Percentiles rank a stretch among this genome's conserved stretches.
Evolutionary conservation across 2,888 invertebrate species (phyloP).

Genomic region (Eulithis testata): DNA sequence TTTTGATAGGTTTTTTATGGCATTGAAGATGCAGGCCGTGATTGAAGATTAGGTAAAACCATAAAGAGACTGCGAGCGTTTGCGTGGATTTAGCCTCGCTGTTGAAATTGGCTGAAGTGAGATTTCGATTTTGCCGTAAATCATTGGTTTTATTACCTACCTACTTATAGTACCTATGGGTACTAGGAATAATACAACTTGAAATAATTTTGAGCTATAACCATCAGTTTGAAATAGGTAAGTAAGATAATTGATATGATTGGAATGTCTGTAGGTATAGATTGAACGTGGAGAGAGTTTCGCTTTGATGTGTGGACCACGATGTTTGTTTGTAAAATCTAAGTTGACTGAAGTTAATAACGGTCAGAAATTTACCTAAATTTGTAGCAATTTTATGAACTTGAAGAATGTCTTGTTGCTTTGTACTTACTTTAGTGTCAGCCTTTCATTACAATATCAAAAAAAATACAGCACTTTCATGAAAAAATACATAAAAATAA

Average conservation of each 20-base stretch:
- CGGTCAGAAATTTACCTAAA: too few relatives aligned
- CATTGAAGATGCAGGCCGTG: slow-evolving; percentile 28
- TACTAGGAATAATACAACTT: neutral
- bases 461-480: neutral
- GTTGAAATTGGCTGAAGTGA: slow-evolving; percentile 20
- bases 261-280: too few relatives aligned
- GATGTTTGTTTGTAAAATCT: too few relatives aligned
- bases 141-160: slow-evolving; percentile 11
- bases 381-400: too few relatives aligned
- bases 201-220: neutral
- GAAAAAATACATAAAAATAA: slow-evolving; percentile 31
- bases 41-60: slow-evolving; percentile 34
- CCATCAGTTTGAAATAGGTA: too few relatives aligned
- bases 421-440: too few relatives aligned
- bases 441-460: too few relatives aligned
- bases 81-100: neutral
- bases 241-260: too few relatives aligned
- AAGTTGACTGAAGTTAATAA: too few relatives aligned
- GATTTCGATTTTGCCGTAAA: slow-evolving; percentile 17
- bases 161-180: neutral
- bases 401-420: too few relatives aligned
- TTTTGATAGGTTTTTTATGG: slow-evolving; percentile 50
- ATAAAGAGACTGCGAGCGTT: slow-evolving; percentile 29
- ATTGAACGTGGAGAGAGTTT: too few relatives aligned
- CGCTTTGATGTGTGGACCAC: too few relatives aligned